phyloP scores from a whole-genome alignment of 2,113 vertebrate genomes.

The Notothenia coriiceps region DNA sequence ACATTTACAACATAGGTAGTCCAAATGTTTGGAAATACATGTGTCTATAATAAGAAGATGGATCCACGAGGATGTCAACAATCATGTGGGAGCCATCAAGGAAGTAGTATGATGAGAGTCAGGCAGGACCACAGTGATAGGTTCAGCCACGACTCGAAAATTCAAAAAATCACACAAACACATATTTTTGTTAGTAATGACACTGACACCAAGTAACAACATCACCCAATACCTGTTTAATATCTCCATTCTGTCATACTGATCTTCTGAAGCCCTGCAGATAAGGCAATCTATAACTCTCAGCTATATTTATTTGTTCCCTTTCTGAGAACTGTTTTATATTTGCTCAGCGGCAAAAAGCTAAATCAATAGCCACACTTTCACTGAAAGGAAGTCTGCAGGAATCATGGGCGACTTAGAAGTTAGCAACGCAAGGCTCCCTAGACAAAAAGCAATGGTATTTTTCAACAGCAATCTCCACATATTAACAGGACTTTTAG shows the following conservation, averaged over 20 bases:
- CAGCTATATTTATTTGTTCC: constrained; percentile 17
- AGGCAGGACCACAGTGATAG: too few species aligned
- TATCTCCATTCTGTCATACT: constrained; percentile 18
- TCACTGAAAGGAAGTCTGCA: constrained; percentile 2
- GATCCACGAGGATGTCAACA: too few species aligned
- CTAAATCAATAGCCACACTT: constrained; percentile 7
- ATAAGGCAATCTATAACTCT: constrained; percentile 11
- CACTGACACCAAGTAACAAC: not conserved
- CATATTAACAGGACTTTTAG: too few species aligned
- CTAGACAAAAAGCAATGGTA: too few species aligned
- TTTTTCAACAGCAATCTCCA: too few species aligned
- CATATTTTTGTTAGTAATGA: constrained; percentile 10
- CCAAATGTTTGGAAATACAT: too few species aligned
- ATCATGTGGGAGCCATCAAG: too few species aligned
- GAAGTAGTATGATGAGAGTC: too few species aligned
- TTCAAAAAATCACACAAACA: not conserved
- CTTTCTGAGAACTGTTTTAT: not conserved
- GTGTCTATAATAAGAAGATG: too few species aligned
- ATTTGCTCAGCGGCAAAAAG: constrained; percentile 4
- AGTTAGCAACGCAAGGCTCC: too few species aligned
- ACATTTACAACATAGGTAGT: too few species aligned
- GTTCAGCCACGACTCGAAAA: too few species aligned
- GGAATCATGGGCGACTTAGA: not conserved
- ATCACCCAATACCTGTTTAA: constrained; percentile 31
- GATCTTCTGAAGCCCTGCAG: not conserved